phyloP scores from a whole-genome alignment of 2,888 invertebrate genomes.

The Cantharis rustica region DNA sequence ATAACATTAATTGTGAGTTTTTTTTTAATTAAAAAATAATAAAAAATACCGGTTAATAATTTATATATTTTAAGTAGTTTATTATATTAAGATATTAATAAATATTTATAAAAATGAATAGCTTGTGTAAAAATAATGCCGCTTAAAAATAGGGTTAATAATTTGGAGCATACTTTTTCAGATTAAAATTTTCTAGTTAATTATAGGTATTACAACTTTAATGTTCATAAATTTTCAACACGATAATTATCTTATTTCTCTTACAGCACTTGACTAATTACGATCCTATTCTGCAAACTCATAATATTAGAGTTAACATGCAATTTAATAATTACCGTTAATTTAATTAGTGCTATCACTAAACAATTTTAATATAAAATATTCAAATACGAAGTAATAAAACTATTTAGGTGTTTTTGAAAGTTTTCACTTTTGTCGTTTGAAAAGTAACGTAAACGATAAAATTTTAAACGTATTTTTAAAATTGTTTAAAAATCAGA shows the following conservation, averaged over 20 bases:
- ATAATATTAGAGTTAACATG: constrained; percentile 31
- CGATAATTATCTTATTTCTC: constrained; percentile 50
- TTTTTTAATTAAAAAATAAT: too few relatives aligned
- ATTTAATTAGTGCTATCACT: constrained; percentile 26
- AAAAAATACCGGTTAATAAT: too few relatives aligned
- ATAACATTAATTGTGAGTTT: too few relatives aligned
- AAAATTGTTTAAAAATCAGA: constrained; percentile 7
- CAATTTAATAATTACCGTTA: constrained; percentile 34
- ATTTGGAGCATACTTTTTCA: constrained; percentile 26
- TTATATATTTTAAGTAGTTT: too few relatives aligned
- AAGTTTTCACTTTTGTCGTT: not conserved
- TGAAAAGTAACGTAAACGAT: not conserved
- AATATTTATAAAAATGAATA: not conserved
- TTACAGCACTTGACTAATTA: constrained; percentile 45
- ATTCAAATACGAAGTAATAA: not conserved
- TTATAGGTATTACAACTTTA: constrained; percentile 47
- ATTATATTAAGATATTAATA: not conserved
- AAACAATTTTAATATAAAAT: not conserved
- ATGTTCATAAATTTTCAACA: constrained; percentile 47
- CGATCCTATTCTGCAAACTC: constrained; percentile 26
- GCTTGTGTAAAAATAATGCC: not conserved
- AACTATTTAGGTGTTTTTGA: not conserved
- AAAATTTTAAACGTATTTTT: not conserved
- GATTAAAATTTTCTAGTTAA: constrained; percentile 44
- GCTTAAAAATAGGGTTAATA: not conserved